phyloP scores from a whole-genome alignment of 2,113 vertebrate species.

The Chloropsis cyanopogon region DNA sequence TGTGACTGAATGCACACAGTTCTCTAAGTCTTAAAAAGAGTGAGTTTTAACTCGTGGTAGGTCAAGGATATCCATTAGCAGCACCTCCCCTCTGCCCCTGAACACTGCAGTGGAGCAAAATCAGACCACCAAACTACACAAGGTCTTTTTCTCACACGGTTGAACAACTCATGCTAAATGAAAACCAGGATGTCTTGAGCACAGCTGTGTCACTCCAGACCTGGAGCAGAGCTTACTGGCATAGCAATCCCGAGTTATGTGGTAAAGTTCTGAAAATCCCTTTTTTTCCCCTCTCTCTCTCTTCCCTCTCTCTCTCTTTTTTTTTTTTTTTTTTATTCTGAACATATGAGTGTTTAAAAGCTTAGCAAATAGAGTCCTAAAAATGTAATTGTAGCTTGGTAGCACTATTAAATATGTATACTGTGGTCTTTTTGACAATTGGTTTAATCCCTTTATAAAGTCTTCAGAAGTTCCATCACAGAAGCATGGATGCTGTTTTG shows the following conservation, averaged over 20 bases:
- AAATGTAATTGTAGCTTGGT: conserved; percentile 81
- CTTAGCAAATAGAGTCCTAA: conserved; percentile 74
- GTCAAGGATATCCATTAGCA: background rate
- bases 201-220: background rate
- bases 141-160: background rate
- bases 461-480: conserved; percentile 83
- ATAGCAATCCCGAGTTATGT: background rate
- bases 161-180: background rate
- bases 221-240: background rate
- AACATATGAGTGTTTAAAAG: conserved; percentile 68
- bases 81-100: background rate
- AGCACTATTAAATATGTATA: conserved; percentile 82
- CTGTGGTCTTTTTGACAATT: conserved; percentile 85
- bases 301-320: background rate
- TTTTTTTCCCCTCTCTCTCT: fast-evolving
- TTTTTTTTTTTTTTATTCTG: background rate
- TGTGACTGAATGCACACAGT: background rate
- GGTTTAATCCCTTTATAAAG: conserved; percentile 85
- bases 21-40: background rate
- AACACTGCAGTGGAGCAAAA: background rate
- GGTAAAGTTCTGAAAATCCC: conserved; percentile 45
- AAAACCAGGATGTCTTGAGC: background rate
- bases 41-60: background rate
- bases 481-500: conserved; percentile 83
- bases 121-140: background rate